phyloP scores from a whole-genome alignment of 1,140 invertebrate species.

The Drosophila suzukii region DNA sequence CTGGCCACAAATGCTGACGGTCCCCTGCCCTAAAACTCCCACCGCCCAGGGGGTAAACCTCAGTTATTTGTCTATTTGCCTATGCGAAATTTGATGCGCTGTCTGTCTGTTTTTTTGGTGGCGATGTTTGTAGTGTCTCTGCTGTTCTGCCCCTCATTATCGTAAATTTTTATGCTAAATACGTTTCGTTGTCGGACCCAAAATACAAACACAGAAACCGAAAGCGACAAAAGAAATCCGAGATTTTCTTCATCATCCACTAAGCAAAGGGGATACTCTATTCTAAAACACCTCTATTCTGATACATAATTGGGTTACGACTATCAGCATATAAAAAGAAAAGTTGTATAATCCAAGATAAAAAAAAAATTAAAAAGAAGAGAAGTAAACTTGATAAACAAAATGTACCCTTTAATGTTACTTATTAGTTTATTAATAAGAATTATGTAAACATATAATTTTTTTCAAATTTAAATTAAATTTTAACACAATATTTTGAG shows the following conservation, averaged over 20 bases:
- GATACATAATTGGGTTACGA: no score
- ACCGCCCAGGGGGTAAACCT: conserved; percentile 1
- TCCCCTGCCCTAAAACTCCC: not conserved
- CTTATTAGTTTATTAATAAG: no score
- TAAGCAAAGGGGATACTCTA: not conserved
- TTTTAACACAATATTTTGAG: no score
- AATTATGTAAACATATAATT: no score
- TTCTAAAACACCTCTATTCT: no score
- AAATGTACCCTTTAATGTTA: not conserved
- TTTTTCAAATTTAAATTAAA: no score
- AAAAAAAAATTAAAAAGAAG: not conserved
- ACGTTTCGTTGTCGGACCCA: conserved; percentile 71
- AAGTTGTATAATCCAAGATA: no score
- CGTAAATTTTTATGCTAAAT: conserved; percentile 84
- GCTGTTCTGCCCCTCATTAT: conserved; percentile 71
- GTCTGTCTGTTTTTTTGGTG: conserved; percentile 11
- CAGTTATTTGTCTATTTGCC: conserved; percentile 60
- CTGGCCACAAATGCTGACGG: conserved; percentile 27
- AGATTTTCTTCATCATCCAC: not conserved
- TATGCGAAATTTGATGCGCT: conserved; percentile 57
- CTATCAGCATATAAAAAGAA: no score
- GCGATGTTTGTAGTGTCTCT: conserved; percentile 21
- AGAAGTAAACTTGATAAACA: not conserved
- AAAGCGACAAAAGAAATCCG: conserved; percentile 38
- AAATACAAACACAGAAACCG: conserved; percentile 41